phyloP scores from a whole-genome alignment of 2,797 vertebrate species.

The Anas flavirostris region DNA sequence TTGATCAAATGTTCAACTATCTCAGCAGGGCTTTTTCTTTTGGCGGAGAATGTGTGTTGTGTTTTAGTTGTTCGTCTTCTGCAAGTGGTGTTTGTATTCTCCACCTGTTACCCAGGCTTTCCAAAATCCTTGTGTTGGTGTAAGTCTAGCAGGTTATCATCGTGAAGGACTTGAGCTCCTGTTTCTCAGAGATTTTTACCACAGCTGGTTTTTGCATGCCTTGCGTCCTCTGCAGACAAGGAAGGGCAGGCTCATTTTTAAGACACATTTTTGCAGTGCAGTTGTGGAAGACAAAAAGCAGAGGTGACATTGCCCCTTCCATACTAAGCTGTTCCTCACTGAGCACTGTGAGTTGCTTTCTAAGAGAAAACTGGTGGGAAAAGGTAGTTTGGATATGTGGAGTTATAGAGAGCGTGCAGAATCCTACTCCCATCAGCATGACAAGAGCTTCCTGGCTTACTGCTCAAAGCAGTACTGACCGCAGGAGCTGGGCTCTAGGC shows the following conservation, averaged over 20 bases:
- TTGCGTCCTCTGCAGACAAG: background rate
- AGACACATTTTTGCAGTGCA: background rate
- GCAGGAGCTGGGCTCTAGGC: background rate
- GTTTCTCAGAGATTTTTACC: background rate
- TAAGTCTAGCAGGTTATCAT: background rate
- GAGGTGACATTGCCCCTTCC: background rate
- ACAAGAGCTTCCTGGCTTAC: background rate
- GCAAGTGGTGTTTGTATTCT: background rate
- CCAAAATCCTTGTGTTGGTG: background rate
- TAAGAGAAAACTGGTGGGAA: background rate
- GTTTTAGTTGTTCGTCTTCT: background rate
- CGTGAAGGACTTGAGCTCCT: background rate
- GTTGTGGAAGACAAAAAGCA: background rate
- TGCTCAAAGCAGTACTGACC: background rate
- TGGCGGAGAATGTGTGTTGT: background rate
- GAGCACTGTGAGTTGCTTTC: background rate
- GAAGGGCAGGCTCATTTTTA: background rate
- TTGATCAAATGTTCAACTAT: background rate
- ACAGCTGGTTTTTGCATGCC: background rate
- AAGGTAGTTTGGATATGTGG: background rate
- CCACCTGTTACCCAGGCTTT: background rate
- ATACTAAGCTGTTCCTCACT: background rate
- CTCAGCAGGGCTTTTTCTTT: constrained; percentile 8
- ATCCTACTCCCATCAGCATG: background rate
- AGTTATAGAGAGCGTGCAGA: background rate